Base-by-base conservation (phyloP, 2,888 invertebrate genomes). In the Sinhomidia bicolor region DNA sequence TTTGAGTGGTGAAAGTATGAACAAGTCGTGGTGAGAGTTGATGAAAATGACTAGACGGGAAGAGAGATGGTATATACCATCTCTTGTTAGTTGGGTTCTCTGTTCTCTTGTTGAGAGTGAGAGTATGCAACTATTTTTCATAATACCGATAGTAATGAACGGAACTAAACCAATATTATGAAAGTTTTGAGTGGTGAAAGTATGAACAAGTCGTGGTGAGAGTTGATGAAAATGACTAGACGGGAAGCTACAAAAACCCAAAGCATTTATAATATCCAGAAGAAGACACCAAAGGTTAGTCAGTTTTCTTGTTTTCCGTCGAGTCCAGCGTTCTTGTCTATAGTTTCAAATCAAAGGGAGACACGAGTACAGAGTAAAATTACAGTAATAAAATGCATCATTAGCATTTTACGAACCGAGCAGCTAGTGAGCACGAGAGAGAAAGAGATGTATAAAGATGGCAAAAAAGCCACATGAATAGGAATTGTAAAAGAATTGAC, bases 211-310 rank as follows among this genome's bases (percentile, higher is more conserved):
- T 62, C 87, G 95, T 12, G 96, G 96, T 1, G 97, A 97, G 93
- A n/a, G n/a, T 98, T 98, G 90, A 98, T 96, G 90, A 98, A 97
- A 85, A 98, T 98, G 29, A 98, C 98, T 12, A 98, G 98, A 91
- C 98, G 94, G 94, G 98, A 98, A 32, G 98, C 98, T 20, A 97
- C 95, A 93, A 97, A 98, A 54, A 98, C 98, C 98, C 98, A 98
- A 29, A 98, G 93, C 94, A 96, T 97, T 95, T n/a, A n/a, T n/a
- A n/a, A n/a, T n/a, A n/a, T n/a, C n/a, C n/a, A n/a, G n/a, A n/a
- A n/a, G n/a, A n/a, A n/a, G n/a, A n/a, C n/a, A n/a, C n/a, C n/a
- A n/a, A n/a, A n/a, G n/a, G n/a, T n/a, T 36, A 98, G 95, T 20
- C 96, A 96, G 93, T 98, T 98, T 92, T 97, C 96, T 91, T 96